phyloP scores from a whole-genome alignment of 2,113 vertebrate genomes.

The Diphyllodes magnificus region DNA sequence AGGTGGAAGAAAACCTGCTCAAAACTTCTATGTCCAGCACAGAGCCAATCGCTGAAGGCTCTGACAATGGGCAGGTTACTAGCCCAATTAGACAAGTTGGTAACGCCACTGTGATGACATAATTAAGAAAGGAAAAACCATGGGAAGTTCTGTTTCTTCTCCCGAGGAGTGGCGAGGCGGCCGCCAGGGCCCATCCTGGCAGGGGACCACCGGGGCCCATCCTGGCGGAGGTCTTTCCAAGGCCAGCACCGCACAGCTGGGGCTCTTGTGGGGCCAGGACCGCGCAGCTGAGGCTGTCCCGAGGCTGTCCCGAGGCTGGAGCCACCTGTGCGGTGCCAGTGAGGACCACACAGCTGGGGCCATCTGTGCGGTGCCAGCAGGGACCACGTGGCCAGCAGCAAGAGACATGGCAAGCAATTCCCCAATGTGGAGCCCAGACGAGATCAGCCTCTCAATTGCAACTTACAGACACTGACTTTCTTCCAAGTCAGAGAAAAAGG shows the following conservation, averaged over 20 bases:
- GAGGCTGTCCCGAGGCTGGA: background rate
- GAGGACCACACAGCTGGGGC: too few relatives aligned
- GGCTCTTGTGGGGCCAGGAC: background rate
- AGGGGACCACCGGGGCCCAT: background rate
- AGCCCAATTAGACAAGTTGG: background rate
- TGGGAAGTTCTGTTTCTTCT: background rate
- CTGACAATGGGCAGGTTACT: background rate
- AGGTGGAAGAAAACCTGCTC: background rate
- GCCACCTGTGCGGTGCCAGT: too few relatives aligned
- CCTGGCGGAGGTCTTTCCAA: background rate
- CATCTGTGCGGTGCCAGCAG: accelerated
- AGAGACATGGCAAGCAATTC: background rate
- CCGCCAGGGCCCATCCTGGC: background rate
- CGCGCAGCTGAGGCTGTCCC: background rate
- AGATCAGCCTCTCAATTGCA: background rate
- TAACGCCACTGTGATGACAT: background rate
- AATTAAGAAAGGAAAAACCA: background rate
- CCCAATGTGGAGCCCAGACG: background rate
- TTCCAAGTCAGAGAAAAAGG: background rate
- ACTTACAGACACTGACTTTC: background rate
- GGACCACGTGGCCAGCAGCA: background rate
- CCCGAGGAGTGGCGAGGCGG: background rate
- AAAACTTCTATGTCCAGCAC: background rate
- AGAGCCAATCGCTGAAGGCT: background rate
- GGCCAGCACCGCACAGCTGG: accelerated